phyloP scores from a whole-genome alignment of 2,888 invertebrate genomes.

The Baccha elongata region DNA sequence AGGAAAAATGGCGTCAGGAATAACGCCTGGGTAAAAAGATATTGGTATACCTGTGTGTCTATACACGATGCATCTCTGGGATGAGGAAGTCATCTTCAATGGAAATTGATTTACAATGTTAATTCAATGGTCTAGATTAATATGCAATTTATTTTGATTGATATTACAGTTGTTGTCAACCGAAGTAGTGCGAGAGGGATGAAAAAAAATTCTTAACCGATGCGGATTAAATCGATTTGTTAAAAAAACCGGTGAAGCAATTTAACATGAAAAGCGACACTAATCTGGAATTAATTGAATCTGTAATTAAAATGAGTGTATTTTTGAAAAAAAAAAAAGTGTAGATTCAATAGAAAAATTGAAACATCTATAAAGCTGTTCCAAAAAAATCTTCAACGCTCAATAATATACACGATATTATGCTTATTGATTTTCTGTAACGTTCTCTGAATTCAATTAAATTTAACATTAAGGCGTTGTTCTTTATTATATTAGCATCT shows the following conservation, averaged over 20 bases:
- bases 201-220: neutral
- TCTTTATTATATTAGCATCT: too few species aligned
- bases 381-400: too few species aligned
- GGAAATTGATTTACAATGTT: conserved; percentile 44
- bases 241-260: conserved; percentile 2
- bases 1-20: too few species aligned
- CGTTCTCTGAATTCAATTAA: too few species aligned
- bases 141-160: conserved; percentile 30
- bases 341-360: too few species aligned
- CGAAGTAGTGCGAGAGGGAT: neutral
- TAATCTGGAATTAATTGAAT: conserved; percentile 24
- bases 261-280: conserved; percentile 4
- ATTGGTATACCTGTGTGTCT: neutral
- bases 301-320: conserved; percentile 25
- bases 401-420: too few species aligned
- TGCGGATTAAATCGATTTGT: conserved; percentile 1
- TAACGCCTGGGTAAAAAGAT: neutral
- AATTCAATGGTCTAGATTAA: conserved; percentile 26
- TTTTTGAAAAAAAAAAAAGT: too few species aligned
- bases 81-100: conserved; percentile 41
- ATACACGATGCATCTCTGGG: conserved; percentile 7
- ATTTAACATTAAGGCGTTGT: too few species aligned
- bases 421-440: too few species aligned
- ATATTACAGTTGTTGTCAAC: conserved; percentile 31
- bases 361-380: too few species aligned